phyloP scores from a whole-genome alignment of 2,113 vertebrate species.

The cat (Felis catus) region F.catus_Fca126_mat1.0 CM031424.1:88048001-88048500 shows the following conservation, averaged over 20 bases:
- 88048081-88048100: too few relatives aligned
- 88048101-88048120: too few relatives aligned
- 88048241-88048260: constrained; percentile 97
- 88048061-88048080: too few relatives aligned
- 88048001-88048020: too few relatives aligned
- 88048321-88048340: constrained; percentile 86
- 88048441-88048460: constrained; percentile 17
- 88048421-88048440: constrained; percentile 26
- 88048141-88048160: too few relatives aligned
- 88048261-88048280: constrained; percentile 97
- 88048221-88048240: constrained; percentile 91
- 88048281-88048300: constrained; percentile 93
- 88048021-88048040: too few relatives aligned
- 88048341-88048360: accelerated
- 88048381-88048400: accelerated
- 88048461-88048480: neutral
- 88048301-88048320: constrained; percentile 94
- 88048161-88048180: constrained; percentile 84
- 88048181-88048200: constrained; percentile 97
- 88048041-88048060: too few relatives aligned
- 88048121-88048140: too few relatives aligned
- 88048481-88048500: constrained; percentile 56
- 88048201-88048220: constrained; percentile 92
- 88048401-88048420: constrained; percentile 46
- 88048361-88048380: accelerated